Evolutionary conservation across 2,888 invertebrate species (phyloP), one percentile per base, ranked within the genome.

Genomic region (Keiferia lycopersicella): DNA sequence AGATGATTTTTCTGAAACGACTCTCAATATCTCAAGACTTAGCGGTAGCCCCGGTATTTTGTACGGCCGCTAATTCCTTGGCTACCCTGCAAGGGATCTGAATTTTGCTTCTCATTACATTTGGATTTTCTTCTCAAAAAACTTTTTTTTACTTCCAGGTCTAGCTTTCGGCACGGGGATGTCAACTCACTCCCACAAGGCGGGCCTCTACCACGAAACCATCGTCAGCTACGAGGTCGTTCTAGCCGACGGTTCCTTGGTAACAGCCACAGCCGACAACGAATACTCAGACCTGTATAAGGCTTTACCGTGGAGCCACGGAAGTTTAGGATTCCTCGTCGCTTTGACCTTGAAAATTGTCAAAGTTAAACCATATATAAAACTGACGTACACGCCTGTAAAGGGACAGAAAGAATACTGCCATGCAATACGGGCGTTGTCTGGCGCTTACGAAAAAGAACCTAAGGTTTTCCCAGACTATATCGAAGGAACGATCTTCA

Each of bases 101-200:
- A n/a, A n/a, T n/a, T n/a, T n/a, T n/a, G n/a, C n/a, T n/a, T n/a
- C n/a, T n/a, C n/a, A n/a, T n/a, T n/a, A n/a, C n/a, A n/a, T n/a
- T n/a, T n/a, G n/a, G n/a, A n/a, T n/a, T n/a, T n/a, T n/a, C n/a
- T n/a, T n/a, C n/a, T n/a, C n/a, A n/a, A n/a, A n/a, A n/a, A n/a
- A n/a, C n/a, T n/a, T n/a, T n/a, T n/a, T 18, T 48, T 18, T 18
- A 50, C 50, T 71, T 73, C 11, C 78, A 92, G 91, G 95, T 53
- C 83, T 95, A 22, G 95, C 95, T 0, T 89, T 95, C 77, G 95
- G 94, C 14, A 93, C 94, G 0, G 95, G 95, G n/a, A 95, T 95
- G 95, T 95, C 95, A 0, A 95, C 95, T 0, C 94, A 95, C 81
- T 95, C 95, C 0, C 95, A 95, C 81, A 94, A 94, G 78, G 93